Conservation (phyloP, 1,140 invertebrate genomes). For the Hermatobates lingyangjiaoensis region DNA sequence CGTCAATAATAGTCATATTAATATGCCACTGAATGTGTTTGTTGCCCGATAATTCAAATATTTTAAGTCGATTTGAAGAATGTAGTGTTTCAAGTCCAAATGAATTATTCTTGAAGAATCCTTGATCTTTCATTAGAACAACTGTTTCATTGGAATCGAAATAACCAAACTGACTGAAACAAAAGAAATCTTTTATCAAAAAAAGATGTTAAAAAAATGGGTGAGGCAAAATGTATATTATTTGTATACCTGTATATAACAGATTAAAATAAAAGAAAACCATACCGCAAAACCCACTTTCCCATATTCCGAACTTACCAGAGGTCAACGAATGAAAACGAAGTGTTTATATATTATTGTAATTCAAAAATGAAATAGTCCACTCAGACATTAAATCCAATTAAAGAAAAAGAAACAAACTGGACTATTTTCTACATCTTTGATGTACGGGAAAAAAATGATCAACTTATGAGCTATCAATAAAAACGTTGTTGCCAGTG, state of each 20-base stretch:
- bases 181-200: constrained; percentile 12
- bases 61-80: constrained; percentile 36
- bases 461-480: too few relatives aligned
- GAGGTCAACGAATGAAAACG: background rate
- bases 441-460: too few relatives aligned
- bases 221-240: background rate
- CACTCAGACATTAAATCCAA: too few relatives aligned
- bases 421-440: too few relatives aligned
- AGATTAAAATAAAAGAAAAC: background rate
- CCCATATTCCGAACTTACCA: background rate
- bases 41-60: constrained; percentile 49
- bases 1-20: constrained; percentile 51
- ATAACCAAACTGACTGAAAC: constrained; percentile 65
- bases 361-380: background rate
- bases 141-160: constrained; percentile 54
- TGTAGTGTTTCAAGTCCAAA: constrained; percentile 62
- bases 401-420: too few relatives aligned
- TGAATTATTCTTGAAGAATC: constrained; percentile 48
- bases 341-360: background rate
- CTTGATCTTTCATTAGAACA: constrained; percentile 44
- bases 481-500: too few relatives aligned
- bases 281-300: background rate
- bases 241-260: background rate
- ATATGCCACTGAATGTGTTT: constrained; percentile 66
- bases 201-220: background rate